Base-by-base conservation (phyloP, 2,113 vertebrate species). In the Siphamia tubifer region DNA sequence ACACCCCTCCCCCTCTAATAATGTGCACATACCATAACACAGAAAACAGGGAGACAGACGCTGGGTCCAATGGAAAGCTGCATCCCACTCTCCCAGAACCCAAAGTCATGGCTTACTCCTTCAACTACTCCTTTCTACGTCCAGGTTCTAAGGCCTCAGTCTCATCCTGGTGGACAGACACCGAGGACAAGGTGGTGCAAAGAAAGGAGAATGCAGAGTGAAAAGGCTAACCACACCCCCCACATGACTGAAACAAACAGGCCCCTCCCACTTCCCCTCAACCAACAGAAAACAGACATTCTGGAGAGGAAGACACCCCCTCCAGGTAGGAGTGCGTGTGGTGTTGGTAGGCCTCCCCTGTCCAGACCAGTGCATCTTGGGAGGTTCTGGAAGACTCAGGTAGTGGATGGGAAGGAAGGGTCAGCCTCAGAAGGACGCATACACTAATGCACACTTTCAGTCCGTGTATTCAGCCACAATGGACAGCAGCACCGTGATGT, bases 391-490 rank as follows among this genome's bases (percentile, higher is more conserved):
- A 85, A 85, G 86, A 88, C 77, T 85, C 68, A 21, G 67, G 66
- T 54, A 73, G 66, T 54, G 70, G 76, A 61, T 4, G 20, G 66
- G 49, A 38, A 62, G 49, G 54, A 28, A 70, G 24, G 25, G 71
- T 54, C 43, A 56, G 39, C 56, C 57, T 48, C 53, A 62, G 60
- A 75, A 16, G 60, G 67, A 52, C 13, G 2, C 17, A 4, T n/a
- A n/a, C 48, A n/a, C 11, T 32, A 28, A 28, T 32, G 13, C 61
- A 62, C 64, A 23, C 60, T 20, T 54, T 88, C 66, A 99, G 95
- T 99, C 97, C 76, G 98, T 96, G 52, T 99, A 99, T 91, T 99
- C 98, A 0, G 98, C 96, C 75, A 99, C 98, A 34, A 99, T 98
- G 4, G 98, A 99, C 44, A 99, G 95, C 30, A 99, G 96, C 91